Base-by-base conservation (phyloP, 2,888 invertebrate genomes). In the Dryocosmus kuriphilus region DNA sequence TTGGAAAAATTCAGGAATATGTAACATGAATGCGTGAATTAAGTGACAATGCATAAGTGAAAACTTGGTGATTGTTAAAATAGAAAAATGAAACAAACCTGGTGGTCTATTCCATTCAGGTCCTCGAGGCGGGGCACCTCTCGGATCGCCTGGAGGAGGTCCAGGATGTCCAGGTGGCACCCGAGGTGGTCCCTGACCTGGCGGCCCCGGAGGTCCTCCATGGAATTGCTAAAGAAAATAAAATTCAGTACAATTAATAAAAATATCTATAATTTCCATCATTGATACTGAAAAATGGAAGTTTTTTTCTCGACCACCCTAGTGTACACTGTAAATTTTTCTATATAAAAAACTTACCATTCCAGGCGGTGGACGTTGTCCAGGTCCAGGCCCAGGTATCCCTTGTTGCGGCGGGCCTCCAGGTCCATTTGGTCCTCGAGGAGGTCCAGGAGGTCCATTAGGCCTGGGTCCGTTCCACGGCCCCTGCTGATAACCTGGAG, bases 91-190 rank as follows among this genome's bases (percentile, higher is more conserved):
- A 22, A 41, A 41, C 67, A 27, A 46, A 92, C 93, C 93, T 80
- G 95, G 95, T 74, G 96, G 95, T 82, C 96, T 92, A 89, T 94
- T 95, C 96, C 96, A 96, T 87, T 96, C 96, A 1, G 95, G 95
- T 1, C 67, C 67, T 41, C 95, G 93, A 19, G 95, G 95, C 62
- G 92, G 92, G 51, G 90, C 91, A 79, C 89, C 91, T 82, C 93
- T 91, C 22, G 93, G 95, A 90, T 94, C 94, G 88, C 94, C 93
- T 38, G 93, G 94, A 88, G 93, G 93, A 75, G 93, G 93, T 83
- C 94, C 92, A 11, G 93, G 93, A 76, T 93, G 93, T 75, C 93
- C 93, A 55, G 92, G 93, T 76, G 93, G 92, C 22, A 92, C 92
- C 30, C 92, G 90, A 22, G 92, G 92, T 74, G 92, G 93, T 60